Evolutionary conservation across 2,888 invertebrate genomes (phyloP), one percentile per base, ranked within the genome.

Genomic region (Tetragnatha montana): DNA sequence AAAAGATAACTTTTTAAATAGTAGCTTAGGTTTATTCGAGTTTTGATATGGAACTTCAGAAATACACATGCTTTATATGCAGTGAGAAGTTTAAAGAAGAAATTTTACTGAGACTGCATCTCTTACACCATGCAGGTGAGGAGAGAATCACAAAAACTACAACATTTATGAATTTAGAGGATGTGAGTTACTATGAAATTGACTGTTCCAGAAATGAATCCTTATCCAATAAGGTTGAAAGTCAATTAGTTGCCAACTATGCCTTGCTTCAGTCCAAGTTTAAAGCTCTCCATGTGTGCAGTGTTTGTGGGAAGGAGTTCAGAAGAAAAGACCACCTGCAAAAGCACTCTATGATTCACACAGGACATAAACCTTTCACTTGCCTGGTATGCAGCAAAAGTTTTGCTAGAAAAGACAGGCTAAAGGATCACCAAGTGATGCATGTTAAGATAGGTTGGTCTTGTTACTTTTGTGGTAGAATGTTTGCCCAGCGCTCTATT

Each of bases 401-500:
- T 35, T 86, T 86, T 80, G 47, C 86, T 8, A 86, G 86, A 21
- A 86, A 86, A 68, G 86, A 86, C 14, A 79, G 74, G 19, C 22
- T 86, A 8, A 86, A 86, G 17, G 80, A 86, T 21, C 86, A 86
- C 19, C 80, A 80, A 21, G 68, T 80, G 14, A 73, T 74, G n/a
- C 86, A 86, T 74, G 80, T 86, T 21, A 35, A 60, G 6, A 86
- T 68, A 49, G 86, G 86, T 0, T 86, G 86, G 86, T 86, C 86
- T 73, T 86, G 86, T 60, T 86, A 86, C 49, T 86, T 86, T 47
- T 86, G 86, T 50, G 86, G 86, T 1, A 80, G 47, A 68, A 86
- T 86, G 86, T 86, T 86, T 70, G 51, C 86, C 14, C 86, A 86
- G 49, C 79, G 86, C 12, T 86, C 74, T 19, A 80, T 86, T 49